phyloP scores from a whole-genome alignment of 2,888 invertebrate species.

The Eupithecia inturbata region DNA sequence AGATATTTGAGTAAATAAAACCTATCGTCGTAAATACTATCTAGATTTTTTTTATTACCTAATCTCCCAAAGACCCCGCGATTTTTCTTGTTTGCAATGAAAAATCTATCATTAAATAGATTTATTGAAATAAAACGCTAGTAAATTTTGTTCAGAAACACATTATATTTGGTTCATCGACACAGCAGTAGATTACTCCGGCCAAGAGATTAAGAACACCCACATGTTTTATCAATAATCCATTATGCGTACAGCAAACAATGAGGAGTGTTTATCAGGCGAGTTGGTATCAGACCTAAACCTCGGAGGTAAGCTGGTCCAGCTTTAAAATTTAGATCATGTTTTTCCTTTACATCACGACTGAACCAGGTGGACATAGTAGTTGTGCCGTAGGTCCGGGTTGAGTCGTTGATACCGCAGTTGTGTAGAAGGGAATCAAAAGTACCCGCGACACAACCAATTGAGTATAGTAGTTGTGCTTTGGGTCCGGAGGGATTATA shows the following conservation, averaged over 20 bases:
- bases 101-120: background rate
- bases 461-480: too few species aligned
- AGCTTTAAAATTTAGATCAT: background rate
- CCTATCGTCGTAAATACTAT: background rate
- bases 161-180: constrained; percentile 63
- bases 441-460: too few species aligned
- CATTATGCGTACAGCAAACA: constrained; percentile 81
- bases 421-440: too few species aligned
- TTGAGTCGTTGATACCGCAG: too few species aligned
- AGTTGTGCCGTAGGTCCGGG: too few species aligned
- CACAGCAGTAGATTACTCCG: constrained; percentile 67
- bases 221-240: constrained; percentile 83
- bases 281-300: constrained; percentile 58
- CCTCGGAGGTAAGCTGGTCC: constrained; percentile 3
- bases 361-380: too few species aligned
- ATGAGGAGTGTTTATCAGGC: constrained; percentile 76
- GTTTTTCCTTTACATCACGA: too few species aligned
- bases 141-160: constrained; percentile 38
- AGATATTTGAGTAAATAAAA: background rate
- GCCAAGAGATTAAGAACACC: constrained; percentile 78
- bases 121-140: constrained; percentile 6
- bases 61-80: background rate
- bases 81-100: background rate
- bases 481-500: too few species aligned
- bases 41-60: background rate